Evolutionary conservation across 1,140 invertebrate genomes (phyloP), one percentile per base, ranked within the genome.

Genomic region (Anastrepha ludens): DNA sequence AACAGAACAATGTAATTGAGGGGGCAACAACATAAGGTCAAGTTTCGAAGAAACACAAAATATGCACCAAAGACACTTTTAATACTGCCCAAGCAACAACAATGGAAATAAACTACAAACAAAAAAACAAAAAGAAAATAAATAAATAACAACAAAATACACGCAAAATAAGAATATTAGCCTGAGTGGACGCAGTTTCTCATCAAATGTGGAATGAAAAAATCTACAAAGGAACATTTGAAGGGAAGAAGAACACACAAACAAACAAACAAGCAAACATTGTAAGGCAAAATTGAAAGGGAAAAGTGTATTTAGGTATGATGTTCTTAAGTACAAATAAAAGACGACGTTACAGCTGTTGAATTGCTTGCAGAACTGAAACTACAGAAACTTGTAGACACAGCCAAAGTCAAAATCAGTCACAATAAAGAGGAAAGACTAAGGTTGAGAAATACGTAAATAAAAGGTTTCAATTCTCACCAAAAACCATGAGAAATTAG

Each of bases 401-500:
- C 13, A 74, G 41, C 7, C 67, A 74, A 74, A 74, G 39, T 44
- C 41, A 74, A 74, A 74, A 7, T 67, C 29, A 67, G 41, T 41
- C 15, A 41, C 20, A 67, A 67, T 67, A 15, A 74, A 44, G 67
- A 74, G 5, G 39, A 47, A 74, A 47, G 29, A 0, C 0, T 13
- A 1, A 20, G 39, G 29, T 44, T 2, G 39, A 39, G 15, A 47
- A 74, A 2, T 6, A 5, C 20, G 29, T 74, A 74, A 74, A 74
- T 74, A 74, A 81, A 81, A 81, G 74, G 74, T 55, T 81, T 55
- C 17, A 81, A 17, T 58, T 81, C 47, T 81, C 74, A 50, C 47
- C 74, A 55, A 81, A 81, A 81, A 20, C 74, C 74, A 81, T 81
- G 17, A 81, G 41, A 81, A 81, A 81, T 81, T 29, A 55, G 17